Conservation (phyloP, 1,140 invertebrate genomes). For the Camponotus floridanus region DNA sequence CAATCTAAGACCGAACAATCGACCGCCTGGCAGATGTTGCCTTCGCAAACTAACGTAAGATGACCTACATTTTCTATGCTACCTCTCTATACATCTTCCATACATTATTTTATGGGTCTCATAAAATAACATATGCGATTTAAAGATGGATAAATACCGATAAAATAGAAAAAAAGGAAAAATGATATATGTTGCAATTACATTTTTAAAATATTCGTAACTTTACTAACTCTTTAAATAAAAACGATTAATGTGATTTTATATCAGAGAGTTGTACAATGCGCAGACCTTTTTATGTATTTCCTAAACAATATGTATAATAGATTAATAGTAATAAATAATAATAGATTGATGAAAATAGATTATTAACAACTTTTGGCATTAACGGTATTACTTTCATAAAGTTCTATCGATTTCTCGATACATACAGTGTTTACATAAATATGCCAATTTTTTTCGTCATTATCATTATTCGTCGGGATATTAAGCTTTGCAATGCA, state of each 20-base stretch:
- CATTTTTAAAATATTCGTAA: background rate
- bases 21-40: conserved; percentile 76
- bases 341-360: conserved; percentile 7
- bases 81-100: background rate
- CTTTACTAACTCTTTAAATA: background rate
- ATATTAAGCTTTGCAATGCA: conserved; percentile 33
- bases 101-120: background rate
- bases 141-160: background rate
- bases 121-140: background rate
- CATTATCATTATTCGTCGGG: conserved; percentile 31
- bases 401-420: conserved; percentile 34
- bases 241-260: background rate
- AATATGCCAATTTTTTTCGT: conserved; percentile 12
- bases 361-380: background rate
- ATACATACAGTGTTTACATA: background rate
- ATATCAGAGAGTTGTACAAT: background rate
- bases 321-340: background rate
- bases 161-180: background rate
- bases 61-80: background rate
- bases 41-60: conserved; percentile 70
- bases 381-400: conserved; percentile 1
- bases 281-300: background rate
- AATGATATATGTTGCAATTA: background rate
- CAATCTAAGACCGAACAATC: conserved; percentile 70
- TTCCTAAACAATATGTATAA: background rate